phyloP scores from a whole-genome alignment of 2,113 vertebrate genomes.

The Ictalurus punctatus region DNA sequence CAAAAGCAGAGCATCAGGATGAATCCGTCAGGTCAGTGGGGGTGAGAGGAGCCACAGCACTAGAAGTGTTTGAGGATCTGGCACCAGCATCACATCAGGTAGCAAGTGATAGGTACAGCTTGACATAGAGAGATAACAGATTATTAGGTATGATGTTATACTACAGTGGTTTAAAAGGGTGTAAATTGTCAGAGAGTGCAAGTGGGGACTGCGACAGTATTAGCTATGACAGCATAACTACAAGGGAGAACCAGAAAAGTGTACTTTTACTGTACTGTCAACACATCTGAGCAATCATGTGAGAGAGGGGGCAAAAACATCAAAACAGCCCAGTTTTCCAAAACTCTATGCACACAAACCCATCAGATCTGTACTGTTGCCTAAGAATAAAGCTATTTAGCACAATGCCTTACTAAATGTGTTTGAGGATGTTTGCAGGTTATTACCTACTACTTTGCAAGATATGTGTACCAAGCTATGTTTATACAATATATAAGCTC shows the following conservation, averaged over 20 bases:
- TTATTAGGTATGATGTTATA: neutral
- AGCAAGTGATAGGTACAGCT: neutral
- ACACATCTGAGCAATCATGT: neutral
- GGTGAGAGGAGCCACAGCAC: neutral
- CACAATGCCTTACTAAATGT: too few species aligned
- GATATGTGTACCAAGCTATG: too few species aligned
- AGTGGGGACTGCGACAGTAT: neutral
- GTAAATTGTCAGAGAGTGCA: neutral
- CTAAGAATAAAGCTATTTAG: neutral
- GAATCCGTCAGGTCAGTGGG: neutral
- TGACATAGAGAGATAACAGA: neutral
- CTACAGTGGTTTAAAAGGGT: neutral
- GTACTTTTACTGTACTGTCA: neutral
- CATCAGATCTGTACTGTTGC: neutral
- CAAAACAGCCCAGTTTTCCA: neutral
- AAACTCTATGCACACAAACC: neutral
- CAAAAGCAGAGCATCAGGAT: neutral
- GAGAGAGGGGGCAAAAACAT: neutral
- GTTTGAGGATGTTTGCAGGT: too few species aligned
- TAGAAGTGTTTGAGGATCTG: neutral
- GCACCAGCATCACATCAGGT: neutral
- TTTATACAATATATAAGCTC: too few species aligned
- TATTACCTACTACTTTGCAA: too few species aligned
- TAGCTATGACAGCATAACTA: constrained; percentile 8
- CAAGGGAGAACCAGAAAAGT: neutral